phyloP scores from a whole-genome alignment of 1,140 invertebrate species.

The Carcinoscorpius rotundicauda region DNA sequence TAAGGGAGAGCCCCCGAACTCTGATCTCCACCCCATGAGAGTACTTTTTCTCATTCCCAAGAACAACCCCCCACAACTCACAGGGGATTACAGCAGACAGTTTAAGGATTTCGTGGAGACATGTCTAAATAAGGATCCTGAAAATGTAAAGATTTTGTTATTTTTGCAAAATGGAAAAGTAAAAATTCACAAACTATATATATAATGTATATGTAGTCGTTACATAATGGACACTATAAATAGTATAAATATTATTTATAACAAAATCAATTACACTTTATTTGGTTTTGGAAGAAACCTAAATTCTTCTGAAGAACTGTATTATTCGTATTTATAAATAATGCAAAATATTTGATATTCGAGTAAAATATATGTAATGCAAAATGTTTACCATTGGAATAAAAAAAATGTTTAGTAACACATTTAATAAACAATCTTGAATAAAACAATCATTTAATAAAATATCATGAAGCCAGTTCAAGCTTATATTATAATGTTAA shows the following conservation, averaged over 20 bases:
- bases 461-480: conserved; percentile 3
- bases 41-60: conserved; percentile 99
- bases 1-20: conserved; percentile 97
- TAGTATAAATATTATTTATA: conserved; percentile 9
- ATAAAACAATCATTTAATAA: no score
- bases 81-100: conserved; percentile 86
- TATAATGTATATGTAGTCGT: no score
- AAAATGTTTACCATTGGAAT: conserved; percentile 11
- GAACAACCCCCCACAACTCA: conserved; percentile 98
- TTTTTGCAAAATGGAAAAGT: neutral
- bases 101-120: conserved; percentile 99
- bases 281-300: no score
- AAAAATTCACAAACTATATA: no score
- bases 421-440: conserved; percentile 8
- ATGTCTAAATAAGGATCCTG: conserved; percentile 98
- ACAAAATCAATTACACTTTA: neutral
- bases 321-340: no score
- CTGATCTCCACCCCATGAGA: conserved; percentile 97
- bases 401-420: conserved; percentile 6
- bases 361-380: no score
- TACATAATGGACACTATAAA: no score
- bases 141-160: conserved; percentile 66
- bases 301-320: no score
- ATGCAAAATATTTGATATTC: no score
- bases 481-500: neutral